Conservation (phyloP, 2,113 vertebrate species). For the Protomyctophum bolini region DNA sequence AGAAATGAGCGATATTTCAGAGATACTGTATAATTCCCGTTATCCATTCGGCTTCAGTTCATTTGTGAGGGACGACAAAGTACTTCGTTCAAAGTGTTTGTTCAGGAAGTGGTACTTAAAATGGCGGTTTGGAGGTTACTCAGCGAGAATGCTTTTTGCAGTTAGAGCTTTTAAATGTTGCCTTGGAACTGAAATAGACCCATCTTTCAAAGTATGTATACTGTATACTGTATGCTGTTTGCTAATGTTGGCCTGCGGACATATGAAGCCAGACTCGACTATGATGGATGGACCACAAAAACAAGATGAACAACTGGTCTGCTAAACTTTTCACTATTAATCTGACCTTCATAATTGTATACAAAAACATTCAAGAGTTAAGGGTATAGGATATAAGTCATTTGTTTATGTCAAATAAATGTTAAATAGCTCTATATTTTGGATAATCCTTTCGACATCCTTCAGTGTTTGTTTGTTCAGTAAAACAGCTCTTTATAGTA, state of each 20-base stretch:
- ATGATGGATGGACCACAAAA: background rate
- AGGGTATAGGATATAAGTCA: too few relatives aligned
- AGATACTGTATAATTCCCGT: slow-evolving; percentile 44
- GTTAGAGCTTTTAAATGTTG: slow-evolving; percentile 11
- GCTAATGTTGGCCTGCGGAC: background rate
- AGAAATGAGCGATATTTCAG: slow-evolving; percentile 75
- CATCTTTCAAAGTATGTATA: slow-evolving; percentile 24
- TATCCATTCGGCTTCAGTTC: slow-evolving; percentile 64
- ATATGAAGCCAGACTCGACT: background rate
- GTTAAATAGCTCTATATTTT: too few relatives aligned
- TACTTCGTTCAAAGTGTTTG: slow-evolving; percentile 62
- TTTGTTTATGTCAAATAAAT: too few relatives aligned
- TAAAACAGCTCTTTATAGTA: too few relatives aligned
- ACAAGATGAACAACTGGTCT: too few relatives aligned
- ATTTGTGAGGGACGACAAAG: slow-evolving; percentile 71
- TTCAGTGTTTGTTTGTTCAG: too few relatives aligned
- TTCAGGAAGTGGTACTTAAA: slow-evolving; percentile 61
- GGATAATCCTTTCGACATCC: too few relatives aligned
- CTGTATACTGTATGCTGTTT: slow-evolving; percentile 11
- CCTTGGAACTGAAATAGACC: slow-evolving; percentile 39
- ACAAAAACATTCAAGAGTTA: too few relatives aligned
- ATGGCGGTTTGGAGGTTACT: slow-evolving; percentile 19
- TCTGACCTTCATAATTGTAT: too few relatives aligned
- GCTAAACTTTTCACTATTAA: too few relatives aligned
- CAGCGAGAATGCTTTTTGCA: too few relatives aligned